Evolutionary conservation across 2,113 vertebrate genomes (phyloP).

Genomic region (Hippolais icterina): DNA sequence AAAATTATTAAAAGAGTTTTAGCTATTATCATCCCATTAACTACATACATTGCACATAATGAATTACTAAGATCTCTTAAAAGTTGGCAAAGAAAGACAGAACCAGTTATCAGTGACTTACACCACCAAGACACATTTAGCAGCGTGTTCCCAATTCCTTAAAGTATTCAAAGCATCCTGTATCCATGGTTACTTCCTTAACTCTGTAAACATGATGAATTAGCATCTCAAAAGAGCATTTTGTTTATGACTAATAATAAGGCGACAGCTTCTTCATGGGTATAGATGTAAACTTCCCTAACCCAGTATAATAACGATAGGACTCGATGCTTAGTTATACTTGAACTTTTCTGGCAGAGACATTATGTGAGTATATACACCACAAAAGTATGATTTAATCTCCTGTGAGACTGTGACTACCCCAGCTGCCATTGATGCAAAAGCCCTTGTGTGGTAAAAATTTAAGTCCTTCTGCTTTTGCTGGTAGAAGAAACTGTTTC

Average conservation of each 20-base stretch:
- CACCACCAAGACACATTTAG: neutral
- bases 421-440: neutral
- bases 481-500: neutral
- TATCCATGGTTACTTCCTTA: slow-evolving; percentile 27
- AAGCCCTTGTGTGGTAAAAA: neutral
- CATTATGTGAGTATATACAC: neutral
- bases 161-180: slow-evolving; percentile 32
- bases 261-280: neutral
- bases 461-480: neutral
- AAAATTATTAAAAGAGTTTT: slow-evolving; percentile 41
- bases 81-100: neutral
- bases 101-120: slow-evolving; percentile 50
- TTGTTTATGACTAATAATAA: slow-evolving; percentile 23
- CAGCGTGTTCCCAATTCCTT: neutral
- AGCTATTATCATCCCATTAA: neutral
- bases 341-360: neutral
- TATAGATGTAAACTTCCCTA: neutral
- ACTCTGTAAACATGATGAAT: neutral
- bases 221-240: slow-evolving; percentile 41
- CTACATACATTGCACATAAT: neutral
- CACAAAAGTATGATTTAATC: neutral
- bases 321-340: neutral
- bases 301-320: neutral
- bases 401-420: neutral
- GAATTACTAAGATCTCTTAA: neutral